Base-by-base conservation (phyloP, 2,888 invertebrate genomes). In the Drosophila kokeensis region DNA sequence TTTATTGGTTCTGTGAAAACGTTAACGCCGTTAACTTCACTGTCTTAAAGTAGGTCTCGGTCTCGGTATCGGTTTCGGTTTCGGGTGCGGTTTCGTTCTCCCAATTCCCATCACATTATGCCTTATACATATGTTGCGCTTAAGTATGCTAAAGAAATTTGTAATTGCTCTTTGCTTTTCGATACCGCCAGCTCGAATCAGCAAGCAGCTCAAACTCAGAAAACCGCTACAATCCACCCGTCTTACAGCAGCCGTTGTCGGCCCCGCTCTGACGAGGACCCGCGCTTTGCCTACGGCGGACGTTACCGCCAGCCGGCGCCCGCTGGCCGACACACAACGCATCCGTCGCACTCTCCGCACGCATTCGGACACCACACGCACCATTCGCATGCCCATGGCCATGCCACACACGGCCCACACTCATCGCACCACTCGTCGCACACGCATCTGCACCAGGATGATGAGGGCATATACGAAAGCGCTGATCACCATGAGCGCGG, bases 391-490 rank as follows among this genome's bases (percentile, higher is more conserved):
- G 92, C 93, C 83, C 93, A 93, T 83, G 93, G 93, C 81, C 93
- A 93, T 88, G 93, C 93, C 84, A 91, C 90, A 85, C 93, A 94
- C 91, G 93, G 92, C 61, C 93, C 93, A 69, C 93, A 93, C 87
- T 93, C 94, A 91, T 93, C 94, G 83, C 94, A 94, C 92, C 94
- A 94, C 91, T 94, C 94, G 91, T 94, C 94, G 89, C 93, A 94
- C 88, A 94, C 94, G 90, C 94, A 94, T 91, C 94, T 94, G 91
- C 94, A 94, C 85, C 94, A 94, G 92, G 97, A 97, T 92, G 97
- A 97, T 92, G 97, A 97, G 93, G 96, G 97, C 92, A 96, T 97
- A 91, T 97, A 97, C 93, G 97, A 97, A 94, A 97, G 96, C 91
- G 97, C 97, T 84, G 96, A 96, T 93, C 95, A 95, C 92, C 95